Conservation (phyloP, 2,888 invertebrate genomes). For the Eristalinus aeneus region DNA sequence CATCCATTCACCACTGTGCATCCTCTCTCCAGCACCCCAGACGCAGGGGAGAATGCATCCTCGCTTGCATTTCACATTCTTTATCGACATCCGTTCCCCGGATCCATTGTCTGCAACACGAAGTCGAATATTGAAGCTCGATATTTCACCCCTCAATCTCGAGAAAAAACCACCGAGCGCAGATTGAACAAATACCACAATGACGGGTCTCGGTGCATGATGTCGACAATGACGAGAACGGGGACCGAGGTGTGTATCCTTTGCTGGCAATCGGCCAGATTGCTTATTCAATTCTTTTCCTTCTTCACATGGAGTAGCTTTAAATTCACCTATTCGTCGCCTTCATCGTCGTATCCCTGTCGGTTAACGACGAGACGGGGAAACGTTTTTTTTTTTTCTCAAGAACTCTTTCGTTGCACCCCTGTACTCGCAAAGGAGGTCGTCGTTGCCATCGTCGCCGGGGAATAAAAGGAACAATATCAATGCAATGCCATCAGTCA, state of each 20-base stretch:
- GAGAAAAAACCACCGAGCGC: constrained; percentile 19
- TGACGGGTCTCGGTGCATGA: constrained; percentile 5
- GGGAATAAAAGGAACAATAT: constrained; percentile 43
- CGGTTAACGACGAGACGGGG: constrained; percentile 1
- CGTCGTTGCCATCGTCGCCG: constrained; percentile 24
- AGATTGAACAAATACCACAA: constrained; percentile 51
- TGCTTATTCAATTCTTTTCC: constrained; percentile 12
- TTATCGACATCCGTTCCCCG: constrained; percentile 5
- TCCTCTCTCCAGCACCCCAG: not conserved
- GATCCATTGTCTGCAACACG: constrained; percentile 50
- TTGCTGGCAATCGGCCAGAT: constrained; percentile 60
- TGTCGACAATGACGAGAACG: not conserved
- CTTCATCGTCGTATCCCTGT: not conserved
- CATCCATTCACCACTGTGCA: not conserved
- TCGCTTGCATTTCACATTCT: constrained; percentile 8
- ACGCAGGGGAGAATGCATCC: constrained; percentile 39
- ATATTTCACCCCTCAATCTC: constrained; percentile 43
- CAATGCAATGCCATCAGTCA: constrained; percentile 69
- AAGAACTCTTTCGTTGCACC: constrained; percentile 14
- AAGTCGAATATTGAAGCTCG: constrained; percentile 40
- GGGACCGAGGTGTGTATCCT: constrained; percentile 25
- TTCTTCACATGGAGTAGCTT: constrained; percentile 20
- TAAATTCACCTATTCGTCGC: not conserved
- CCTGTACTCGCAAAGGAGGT: constrained; percentile 20
- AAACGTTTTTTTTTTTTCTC: not conserved